Conservation (phyloP, 1,140 invertebrate genomes). For the Papilio machaon region DNA sequence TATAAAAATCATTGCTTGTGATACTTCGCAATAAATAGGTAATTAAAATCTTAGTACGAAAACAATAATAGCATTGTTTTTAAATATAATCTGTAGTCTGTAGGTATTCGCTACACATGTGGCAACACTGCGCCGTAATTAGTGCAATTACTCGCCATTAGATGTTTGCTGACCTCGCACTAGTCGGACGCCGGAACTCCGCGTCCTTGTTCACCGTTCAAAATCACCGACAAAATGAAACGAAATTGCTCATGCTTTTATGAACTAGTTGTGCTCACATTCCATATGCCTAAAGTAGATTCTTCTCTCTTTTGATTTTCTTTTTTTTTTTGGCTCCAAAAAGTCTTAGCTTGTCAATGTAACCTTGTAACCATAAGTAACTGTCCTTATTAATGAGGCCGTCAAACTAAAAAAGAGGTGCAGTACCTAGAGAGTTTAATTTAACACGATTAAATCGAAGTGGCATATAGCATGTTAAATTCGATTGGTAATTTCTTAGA, state of each 20-base stretch:
- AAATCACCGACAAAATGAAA: not conserved
- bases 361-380: too few relatives aligned
- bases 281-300: too few relatives aligned
- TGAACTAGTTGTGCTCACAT: not conserved
- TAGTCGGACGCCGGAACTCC: conserved; percentile 27
- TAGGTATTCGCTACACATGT: not conserved
- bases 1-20: not conserved
- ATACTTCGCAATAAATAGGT: not conserved
- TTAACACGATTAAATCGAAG: too few relatives aligned
- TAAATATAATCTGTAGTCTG: conserved; percentile 7
- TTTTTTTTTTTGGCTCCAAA: too few relatives aligned
- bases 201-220: conserved; percentile 17
- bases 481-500: too few relatives aligned
- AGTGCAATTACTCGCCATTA: conserved; percentile 30
- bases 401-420: too few relatives aligned
- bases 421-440: too few relatives aligned
- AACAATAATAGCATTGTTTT: not conserved
- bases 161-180: conserved; percentile 34
- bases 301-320: too few relatives aligned
- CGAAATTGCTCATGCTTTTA: not conserved
- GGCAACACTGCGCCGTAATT: conserved; percentile 21
- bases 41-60: not conserved
- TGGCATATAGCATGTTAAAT: too few relatives aligned
- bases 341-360: too few relatives aligned
- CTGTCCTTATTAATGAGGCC: too few relatives aligned